A percentile compares a stretch with the other conserved stretches of the same genome.
Evolutionary conservation across 2,797 vertebrate species (phyloP).

Genomic region (Coregonus suidteri): DNA sequence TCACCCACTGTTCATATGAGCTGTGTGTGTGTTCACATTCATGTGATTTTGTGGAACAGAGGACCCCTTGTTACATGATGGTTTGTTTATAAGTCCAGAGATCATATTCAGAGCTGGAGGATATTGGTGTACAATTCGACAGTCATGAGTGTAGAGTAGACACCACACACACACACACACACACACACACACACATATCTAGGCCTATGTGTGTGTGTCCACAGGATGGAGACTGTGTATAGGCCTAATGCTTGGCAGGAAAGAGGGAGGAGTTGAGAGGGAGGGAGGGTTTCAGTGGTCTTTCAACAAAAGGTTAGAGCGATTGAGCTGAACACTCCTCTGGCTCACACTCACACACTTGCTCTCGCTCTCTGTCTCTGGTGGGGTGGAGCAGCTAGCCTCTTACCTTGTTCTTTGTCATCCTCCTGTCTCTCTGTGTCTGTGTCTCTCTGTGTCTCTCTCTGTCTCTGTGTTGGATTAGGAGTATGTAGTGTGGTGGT

Average conservation of each 20-base stretch:
- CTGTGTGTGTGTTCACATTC: not conserved
- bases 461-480: not conserved
- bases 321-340: not conserved
- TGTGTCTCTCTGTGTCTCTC: not conserved
- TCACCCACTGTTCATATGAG: not conserved
- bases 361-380: not conserved
- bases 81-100: slow-evolving; percentile 1
- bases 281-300: not conserved
- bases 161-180: not conserved
- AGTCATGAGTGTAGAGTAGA: not conserved
- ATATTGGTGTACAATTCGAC: not conserved
- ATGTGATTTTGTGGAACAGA: not conserved
- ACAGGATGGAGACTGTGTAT: slow-evolving; percentile 36
- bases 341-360: no score
- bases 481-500: not conserved
- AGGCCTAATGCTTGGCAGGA: slow-evolving; percentile 19
- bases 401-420: not conserved
- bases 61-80: not conserved
- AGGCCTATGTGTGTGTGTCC: not conserved
- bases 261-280: slow-evolving; percentile 52
- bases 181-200: not conserved
- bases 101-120: not conserved
- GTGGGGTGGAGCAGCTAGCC: not conserved
- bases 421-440: not conserved
- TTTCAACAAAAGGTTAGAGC: not conserved